Evolutionary conservation across 30 jellyfish, hydroid and myxozoan species (phyloP).

Genomic region (Nemopilema nomurai): DNA sequence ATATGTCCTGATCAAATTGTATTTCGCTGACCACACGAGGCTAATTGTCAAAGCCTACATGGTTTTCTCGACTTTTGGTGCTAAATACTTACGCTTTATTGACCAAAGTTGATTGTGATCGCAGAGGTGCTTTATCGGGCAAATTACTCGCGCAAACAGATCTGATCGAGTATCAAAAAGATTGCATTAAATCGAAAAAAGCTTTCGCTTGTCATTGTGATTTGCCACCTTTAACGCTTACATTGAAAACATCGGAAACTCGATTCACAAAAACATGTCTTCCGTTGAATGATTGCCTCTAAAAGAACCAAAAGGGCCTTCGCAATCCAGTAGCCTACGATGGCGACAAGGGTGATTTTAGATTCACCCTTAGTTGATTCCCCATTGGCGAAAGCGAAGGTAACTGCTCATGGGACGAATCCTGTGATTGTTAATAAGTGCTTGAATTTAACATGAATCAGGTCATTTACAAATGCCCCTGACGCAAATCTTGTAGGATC

Average conservation of each 20-base stretch:
- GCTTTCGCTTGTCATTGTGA: not conserved
- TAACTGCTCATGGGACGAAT: no score
- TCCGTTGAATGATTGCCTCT: not conserved
- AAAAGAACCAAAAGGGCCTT: no score
- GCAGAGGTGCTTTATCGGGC: not conserved
- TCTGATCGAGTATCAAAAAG: not conserved
- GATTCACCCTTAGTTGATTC: no score
- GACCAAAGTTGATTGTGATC: not conserved
- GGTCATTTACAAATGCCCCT: not conserved
- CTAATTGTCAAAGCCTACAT: slow-evolving; percentile 38
- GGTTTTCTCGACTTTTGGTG: slow-evolving; percentile 37
- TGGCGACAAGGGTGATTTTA: no score
- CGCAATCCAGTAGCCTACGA: no score
- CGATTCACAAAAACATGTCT: not conserved
- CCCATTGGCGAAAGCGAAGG: no score
- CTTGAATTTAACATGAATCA: not conserved
- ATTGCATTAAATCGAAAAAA: not conserved
- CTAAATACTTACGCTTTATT: slow-evolving; percentile 9
- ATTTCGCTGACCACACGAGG: slow-evolving; percentile 36
- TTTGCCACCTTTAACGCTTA: not conserved
- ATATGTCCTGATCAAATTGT: slow-evolving; percentile 61
- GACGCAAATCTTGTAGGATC: no score
- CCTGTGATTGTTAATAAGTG: not conserved
- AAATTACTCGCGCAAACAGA: not conserved
- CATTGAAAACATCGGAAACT: not conserved